Evolutionary conservation across 35 echinoderm and acorn worm genomes (phyloP), one percentile per base, ranked within the genome.

Genomic region (Heliocidaris tuberculata): DNA sequence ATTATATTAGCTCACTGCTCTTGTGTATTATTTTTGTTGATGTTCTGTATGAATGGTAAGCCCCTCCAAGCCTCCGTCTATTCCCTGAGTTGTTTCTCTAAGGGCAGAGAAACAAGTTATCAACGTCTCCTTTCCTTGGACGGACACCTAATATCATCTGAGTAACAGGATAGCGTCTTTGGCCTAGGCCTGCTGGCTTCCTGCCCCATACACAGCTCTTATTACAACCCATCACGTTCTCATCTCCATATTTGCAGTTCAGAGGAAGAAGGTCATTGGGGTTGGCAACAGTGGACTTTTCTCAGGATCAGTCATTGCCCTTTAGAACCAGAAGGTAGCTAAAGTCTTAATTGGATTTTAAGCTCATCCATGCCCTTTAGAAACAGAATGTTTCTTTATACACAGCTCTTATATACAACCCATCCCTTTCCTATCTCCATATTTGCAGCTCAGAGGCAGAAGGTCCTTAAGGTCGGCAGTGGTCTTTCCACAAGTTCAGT

Each of bases 81-180:
- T 78, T 29, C 19, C 65, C 65, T 78, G 35, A 42, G 35, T 42
- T 78, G 65, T 78, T 78, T 78, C 65, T 78, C 21, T 60, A 6
- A 27, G 65, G 65, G 65, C 65, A 78, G 65, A 78, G 65, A 78
- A 78, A 78, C 65, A 24, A 78, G 65, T n/a, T 78, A 78, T 78
- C 65, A 78, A 78, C 65, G 27, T 78, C 65, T n/a, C 21, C 65
- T 78, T 78, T 78, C 65, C 65, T 78, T 78, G 65, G 65, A 27
- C 27, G 27, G 65, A 78, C 65, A 78, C 65, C 21, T 7, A 78
- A 78, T 78, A 78, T 78, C 21, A 78, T 78, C 27, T n/a, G 65
- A 78, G 65, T 78, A 78, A 78, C 7, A 78, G 65, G 65, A 78
- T 78, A 78, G 65, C 21, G 65, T 78, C 65, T 78, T 78, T 78